Evolutionary conservation across 2,113 vertebrate genomes (phyloP).

Genomic region (Caranx ignobilis): DNA sequence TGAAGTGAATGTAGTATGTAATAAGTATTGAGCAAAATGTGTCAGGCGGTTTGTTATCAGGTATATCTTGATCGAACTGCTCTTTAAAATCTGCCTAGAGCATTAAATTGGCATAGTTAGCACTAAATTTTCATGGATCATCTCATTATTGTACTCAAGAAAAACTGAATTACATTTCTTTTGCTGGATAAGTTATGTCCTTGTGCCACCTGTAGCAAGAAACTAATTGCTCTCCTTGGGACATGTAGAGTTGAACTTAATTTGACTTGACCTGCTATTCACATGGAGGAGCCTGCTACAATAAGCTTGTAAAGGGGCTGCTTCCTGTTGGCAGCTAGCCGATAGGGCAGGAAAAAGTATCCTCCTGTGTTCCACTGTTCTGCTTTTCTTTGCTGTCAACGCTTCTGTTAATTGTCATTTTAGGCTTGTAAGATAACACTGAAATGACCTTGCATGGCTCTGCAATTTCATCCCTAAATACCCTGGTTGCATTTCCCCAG

Average conservation of each 20-base stretch:
- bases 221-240: slow-evolving; percentile 83
- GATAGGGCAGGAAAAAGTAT: slow-evolving; percentile 44
- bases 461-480: slow-evolving; percentile 38
- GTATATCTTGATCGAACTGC: background rate
- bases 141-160: slow-evolving; percentile 69
- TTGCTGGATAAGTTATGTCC: slow-evolving; percentile 61
- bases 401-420: slow-evolving; percentile 64
- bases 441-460: slow-evolving; percentile 39
- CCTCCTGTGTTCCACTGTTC: slow-evolving; percentile 33
- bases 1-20: background rate
- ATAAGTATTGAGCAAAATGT: slow-evolving; percentile 16
- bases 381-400: slow-evolving; percentile 58
- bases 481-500: slow-evolving; percentile 39
- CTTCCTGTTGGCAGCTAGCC: slow-evolving; percentile 57
- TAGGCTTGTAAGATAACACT: slow-evolving; percentile 42
- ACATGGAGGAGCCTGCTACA: slow-evolving; percentile 60
- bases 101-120: slow-evolving; percentile 22
- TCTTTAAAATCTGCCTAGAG: slow-evolving; percentile 45
- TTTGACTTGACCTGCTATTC: slow-evolving; percentile 73
- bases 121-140: slow-evolving; percentile 66
- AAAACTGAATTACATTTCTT: slow-evolving; percentile 29
- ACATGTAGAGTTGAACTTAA: slow-evolving; percentile 78
- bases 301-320: slow-evolving; percentile 52
- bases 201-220: slow-evolving; percentile 66
- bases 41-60: background rate